Evolutionary conservation across 1,140 invertebrate genomes (phyloP).

Genomic region (Hycleus phaleratus): DNA sequence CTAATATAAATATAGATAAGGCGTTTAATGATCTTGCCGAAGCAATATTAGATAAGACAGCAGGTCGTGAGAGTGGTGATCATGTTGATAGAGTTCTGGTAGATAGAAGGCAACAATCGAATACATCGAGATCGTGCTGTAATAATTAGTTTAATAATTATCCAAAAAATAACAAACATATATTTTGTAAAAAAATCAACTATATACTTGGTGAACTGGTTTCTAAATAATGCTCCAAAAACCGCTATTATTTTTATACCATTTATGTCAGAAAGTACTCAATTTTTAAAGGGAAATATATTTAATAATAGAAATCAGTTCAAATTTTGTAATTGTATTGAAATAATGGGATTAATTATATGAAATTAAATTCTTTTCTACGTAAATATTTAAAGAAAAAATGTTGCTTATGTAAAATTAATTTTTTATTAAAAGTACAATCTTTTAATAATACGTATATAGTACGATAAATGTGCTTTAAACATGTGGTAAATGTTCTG

Average conservation of each 20-base stretch:
- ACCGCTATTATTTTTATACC: neutral
- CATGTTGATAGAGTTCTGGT: conserved; percentile 58
- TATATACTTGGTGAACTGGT: conserved; percentile 2
- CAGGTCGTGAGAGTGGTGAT: conserved; percentile 58
- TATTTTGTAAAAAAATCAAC: no score
- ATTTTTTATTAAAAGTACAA: no score
- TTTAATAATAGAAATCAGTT: conserved; percentile 7
- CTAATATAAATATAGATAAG: conserved; percentile 95
- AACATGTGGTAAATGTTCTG: conserved; percentile 6
- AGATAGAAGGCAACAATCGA: conserved; percentile 48
- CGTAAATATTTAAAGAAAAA: no score
- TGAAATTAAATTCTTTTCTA: no score
- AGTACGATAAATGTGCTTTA: conserved; percentile 10
- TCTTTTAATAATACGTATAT: no score
- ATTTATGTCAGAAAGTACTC: neutral
- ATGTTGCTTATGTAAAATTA: no score
- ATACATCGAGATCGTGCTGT: conserved; percentile 38
- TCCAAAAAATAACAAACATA: neutral
- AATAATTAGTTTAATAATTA: conserved; percentile 24
- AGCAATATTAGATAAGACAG: conserved; percentile 86
- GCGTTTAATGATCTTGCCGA: conserved; percentile 96
- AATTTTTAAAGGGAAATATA: no score
- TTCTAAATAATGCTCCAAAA: conserved; percentile 6
- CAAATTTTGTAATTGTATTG: neutral
- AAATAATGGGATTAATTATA: no score